Conservation (phyloP, 1,140 invertebrate species). For the Drosophila nannoptera region DNA sequence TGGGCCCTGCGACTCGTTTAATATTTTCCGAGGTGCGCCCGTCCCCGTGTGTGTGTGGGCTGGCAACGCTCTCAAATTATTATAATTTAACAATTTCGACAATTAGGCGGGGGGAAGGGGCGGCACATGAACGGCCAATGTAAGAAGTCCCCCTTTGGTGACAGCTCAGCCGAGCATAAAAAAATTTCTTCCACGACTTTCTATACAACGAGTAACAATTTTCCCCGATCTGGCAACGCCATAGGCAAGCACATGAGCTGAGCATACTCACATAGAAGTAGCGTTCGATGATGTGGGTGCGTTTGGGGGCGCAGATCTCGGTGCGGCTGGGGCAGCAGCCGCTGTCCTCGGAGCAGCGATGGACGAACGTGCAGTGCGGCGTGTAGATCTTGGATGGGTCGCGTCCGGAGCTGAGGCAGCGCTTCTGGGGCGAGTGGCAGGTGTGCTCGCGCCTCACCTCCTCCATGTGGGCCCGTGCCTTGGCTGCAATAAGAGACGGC, state of each 20-base stretch:
- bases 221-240: too few relatives aligned
- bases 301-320: slow-evolving; percentile 85
- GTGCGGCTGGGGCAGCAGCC: slow-evolving; percentile 85
- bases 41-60: too few relatives aligned
- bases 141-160: too few relatives aligned
- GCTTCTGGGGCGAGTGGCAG: slow-evolving; percentile 83
- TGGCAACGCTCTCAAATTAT: background rate
- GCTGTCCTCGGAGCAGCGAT: slow-evolving; percentile 88
- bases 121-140: background rate
- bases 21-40: slow-evolving; percentile 11
- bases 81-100: slow-evolving; percentile 1
- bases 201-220: too few relatives aligned
- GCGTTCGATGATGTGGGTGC: slow-evolving; percentile 82
- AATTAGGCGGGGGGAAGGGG: background rate
- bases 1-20: slow-evolving; percentile 12
- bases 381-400: slow-evolving; percentile 85
- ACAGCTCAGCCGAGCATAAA: too few relatives aligned
- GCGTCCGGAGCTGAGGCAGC: slow-evolving; percentile 83
- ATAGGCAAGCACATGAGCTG: too few relatives aligned
- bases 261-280: slow-evolving; percentile 86
- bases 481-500: slow-evolving; percentile 42
- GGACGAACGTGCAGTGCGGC: slow-evolving; percentile 86
- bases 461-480: slow-evolving; percentile 82
- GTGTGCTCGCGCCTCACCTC: slow-evolving; percentile 82
- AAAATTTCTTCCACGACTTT: too few relatives aligned